Base-by-base conservation (phyloP, 1,140 invertebrate genomes). In the Caenorhabditis remanei region DNA sequence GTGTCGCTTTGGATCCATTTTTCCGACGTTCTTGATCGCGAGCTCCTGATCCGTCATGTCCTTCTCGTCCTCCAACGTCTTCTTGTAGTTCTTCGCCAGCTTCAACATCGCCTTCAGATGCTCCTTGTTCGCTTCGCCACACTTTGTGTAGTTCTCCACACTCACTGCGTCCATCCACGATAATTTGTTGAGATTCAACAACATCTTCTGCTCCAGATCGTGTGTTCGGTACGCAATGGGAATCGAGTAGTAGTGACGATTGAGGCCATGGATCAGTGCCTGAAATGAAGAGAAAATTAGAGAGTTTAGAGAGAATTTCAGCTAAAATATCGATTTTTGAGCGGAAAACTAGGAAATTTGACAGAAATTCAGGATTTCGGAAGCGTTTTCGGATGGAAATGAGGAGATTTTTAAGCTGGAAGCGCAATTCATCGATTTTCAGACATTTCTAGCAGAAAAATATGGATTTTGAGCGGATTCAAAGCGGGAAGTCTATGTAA, bases 41-140 rank as follows among this genome's bases (percentile, higher is more conserved):
- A 99, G 94, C 93, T 99, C 98, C 93, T 99, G 97, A 1, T 97
- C 96, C n/a, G 98, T 99, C 97, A 99, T 99, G 93, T 98, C 99
- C 93, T 99, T 98, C 93, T 99, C 98, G 91, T 99, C 98, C 94
- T 99, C 98, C 63, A 99, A 94, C 58, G 97, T 96, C 94, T 99
- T 99, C 93, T 99, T 98, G 93, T 99, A 99, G 93, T 97, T 97
- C 93, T 99, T 99, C 8, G 98, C 97, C 88, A 99, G 94, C 85
- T 98, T 97, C 40, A 99, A 94, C 97, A 99, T 99, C 90, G 98
- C 96, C 88, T 96, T 95, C 0, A 99, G 96, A 86, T 96, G 97
- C 83, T 95, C 95, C 93, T 99, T 94, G 91, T 95, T 95, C 3
- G 96, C 94, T 87, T 95, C 95, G 94, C 97, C 97, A 92, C 99